Percentiles rank a stretch among this genome's conserved stretches.
phyloP scores from a whole-genome alignment of 2,113 vertebrate genomes.

The Aspiorhynchus laticeps region DNA sequence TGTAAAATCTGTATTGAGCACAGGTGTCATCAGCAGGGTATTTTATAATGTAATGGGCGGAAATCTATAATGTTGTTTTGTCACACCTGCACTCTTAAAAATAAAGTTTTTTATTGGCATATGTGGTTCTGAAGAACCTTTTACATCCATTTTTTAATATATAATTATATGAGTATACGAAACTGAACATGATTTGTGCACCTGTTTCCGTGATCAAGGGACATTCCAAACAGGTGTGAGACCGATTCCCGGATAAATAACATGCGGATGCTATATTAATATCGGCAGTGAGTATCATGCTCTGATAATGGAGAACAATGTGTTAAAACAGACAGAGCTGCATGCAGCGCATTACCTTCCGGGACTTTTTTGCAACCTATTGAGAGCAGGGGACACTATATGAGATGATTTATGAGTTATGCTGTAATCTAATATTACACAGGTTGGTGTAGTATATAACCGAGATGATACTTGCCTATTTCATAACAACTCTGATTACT shows the following conservation, averaged over 20 bases:
- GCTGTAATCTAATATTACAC: neutral
- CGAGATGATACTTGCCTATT: neutral
- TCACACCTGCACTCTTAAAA: neutral
- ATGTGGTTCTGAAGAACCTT: neutral
- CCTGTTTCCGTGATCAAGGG: conserved; percentile 1
- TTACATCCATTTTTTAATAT: neutral
- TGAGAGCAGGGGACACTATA: neutral
- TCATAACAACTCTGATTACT: neutral
- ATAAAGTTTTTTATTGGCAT: neutral
- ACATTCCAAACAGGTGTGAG: neutral
- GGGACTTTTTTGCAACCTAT: neutral
- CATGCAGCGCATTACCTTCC: neutral
- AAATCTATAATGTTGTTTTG: neutral
- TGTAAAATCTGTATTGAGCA: neutral
- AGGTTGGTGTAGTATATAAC: neutral
- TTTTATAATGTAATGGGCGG: neutral
- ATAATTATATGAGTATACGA: neutral
- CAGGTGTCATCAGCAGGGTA: neutral
- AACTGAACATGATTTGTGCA: neutral
- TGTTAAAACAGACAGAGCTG: neutral
- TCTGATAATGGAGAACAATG: neutral
- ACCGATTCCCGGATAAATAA: neutral
- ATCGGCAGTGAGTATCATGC: neutral
- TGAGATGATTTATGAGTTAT: neutral
- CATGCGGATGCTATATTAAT: neutral